Evolutionary conservation across 2,797 vertebrate genomes (phyloP), one percentile per base, ranked within the genome.

Genomic region (Melanotaenia nigrans): DNA sequence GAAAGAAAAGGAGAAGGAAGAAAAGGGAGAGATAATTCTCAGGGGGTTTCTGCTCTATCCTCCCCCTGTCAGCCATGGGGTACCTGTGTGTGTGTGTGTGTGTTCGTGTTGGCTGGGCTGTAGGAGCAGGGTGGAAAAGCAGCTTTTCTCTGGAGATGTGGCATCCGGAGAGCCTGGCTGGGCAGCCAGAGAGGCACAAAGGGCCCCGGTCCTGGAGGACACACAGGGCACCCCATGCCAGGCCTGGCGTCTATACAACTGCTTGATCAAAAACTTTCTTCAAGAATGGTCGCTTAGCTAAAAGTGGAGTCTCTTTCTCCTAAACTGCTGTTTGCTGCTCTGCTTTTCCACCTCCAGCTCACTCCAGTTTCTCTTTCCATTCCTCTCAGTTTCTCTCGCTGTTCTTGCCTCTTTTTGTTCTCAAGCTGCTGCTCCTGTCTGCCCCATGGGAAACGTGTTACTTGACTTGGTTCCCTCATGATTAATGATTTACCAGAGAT

Each of bases 381-480:
- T 25, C 24, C 61, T n/a, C 68, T 35, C 67, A 18, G 4, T 45
- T 66, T 68, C 67, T 61, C 59, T 20, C 30, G 33, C 64, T 77
- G 65, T 63, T 75, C 65, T 61, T 55, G 28, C 57, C 38, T 38
- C 42, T 40, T 68, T 70, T 67, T 62, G 33, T 47, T 57, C 61
- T 71, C 20, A 40, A 85, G 70, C 71, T 82, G 33, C 79, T 86
- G 73, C 68, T 28, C 12, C 68, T 67, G 49, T 65, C 40, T 62
- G 62, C 75, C 87, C 67, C 83, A 84, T 83, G 88, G 89, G 87
- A 89, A 73, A 81, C 54, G 69, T 84, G 84, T 81, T 75, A 78
- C 82, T 90, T 87, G 85, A 92, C 82, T 92, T 62, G 69, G 83
- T 68, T 89, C 90, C 89, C 87, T 87, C 72, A 90, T 92, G 91